Evolutionary conservation across 2,113 vertebrate genomes (phyloP).

Genomic region (Carassius auratus): DNA sequence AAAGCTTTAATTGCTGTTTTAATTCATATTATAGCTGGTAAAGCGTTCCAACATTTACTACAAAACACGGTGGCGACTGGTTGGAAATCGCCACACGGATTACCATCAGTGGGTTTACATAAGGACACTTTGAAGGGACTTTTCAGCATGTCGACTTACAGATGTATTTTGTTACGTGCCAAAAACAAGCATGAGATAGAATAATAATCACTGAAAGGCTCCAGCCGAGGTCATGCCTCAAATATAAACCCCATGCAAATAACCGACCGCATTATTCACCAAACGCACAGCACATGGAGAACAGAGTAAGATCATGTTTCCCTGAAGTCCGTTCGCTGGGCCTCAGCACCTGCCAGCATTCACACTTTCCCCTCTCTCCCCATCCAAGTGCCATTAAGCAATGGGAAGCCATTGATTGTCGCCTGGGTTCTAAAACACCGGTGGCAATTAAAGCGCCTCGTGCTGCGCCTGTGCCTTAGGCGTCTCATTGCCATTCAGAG

Average conservation of each 20-base stretch:
- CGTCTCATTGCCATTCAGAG: slow-evolving; percentile 64
- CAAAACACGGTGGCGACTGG: neutral
- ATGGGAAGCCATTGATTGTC: slow-evolving; percentile 67
- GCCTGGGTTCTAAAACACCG: slow-evolving; percentile 59
- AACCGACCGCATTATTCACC: slow-evolving; percentile 49
- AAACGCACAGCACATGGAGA: slow-evolving; percentile 50
- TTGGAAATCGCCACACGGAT: neutral
- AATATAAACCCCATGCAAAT: slow-evolving; percentile 47
- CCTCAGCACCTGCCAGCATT: slow-evolving; percentile 53
- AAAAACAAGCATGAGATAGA: slow-evolving; percentile 53
- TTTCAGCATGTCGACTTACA: slow-evolving; percentile 48
- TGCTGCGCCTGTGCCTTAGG: slow-evolving; percentile 60
- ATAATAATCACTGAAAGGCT: slow-evolving; percentile 52
- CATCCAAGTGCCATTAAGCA: slow-evolving; percentile 48
- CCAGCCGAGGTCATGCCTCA: slow-evolving; percentile 42
- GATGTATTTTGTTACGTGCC: slow-evolving; percentile 51
- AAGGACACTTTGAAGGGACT: slow-evolving; percentile 45
- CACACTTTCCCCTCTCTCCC: slow-evolving; percentile 46
- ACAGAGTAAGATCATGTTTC: slow-evolving; percentile 55
- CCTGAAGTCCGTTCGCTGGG: neutral
- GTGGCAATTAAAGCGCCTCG: slow-evolving; percentile 69
- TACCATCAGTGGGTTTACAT: slow-evolving; percentile 48
- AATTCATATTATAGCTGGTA: slow-evolving; percentile 10
- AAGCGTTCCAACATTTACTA: neutral
- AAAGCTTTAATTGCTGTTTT: neutral